A percentile compares a stretch with the other conserved stretches of the same genome.
Conservation (phyloP, 2,113 vertebrate species). For the Thermophis baileyi region DNA sequence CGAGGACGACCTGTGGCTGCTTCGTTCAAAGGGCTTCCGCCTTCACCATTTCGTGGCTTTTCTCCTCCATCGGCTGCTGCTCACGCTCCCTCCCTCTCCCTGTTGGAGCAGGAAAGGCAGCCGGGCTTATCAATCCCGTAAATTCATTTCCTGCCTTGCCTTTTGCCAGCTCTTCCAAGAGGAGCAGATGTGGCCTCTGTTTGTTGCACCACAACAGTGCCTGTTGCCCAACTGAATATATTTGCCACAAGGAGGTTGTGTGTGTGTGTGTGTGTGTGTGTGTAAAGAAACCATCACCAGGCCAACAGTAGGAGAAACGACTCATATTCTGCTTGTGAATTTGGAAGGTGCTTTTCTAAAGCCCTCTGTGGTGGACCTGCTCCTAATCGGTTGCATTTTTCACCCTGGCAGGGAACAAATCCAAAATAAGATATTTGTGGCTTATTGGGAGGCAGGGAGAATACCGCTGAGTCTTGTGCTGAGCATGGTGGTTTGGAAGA, state of each 20-base stretch:
- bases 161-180: not conserved
- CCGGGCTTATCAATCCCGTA: not conserved
- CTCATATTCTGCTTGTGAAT: not conserved
- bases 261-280: not conserved
- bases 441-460: not conserved
- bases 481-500: not conserved
- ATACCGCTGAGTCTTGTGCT: not conserved
- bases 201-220: not conserved
- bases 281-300: not conserved
- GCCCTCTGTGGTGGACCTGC: not conserved
- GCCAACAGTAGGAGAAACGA: not conserved
- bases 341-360: not conserved
- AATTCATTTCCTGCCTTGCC: conserved; percentile 1
- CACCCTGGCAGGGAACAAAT: conserved; percentile 3
- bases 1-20: not conserved
- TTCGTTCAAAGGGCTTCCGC: not conserved
- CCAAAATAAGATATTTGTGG: not conserved
- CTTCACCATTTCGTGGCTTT: not conserved
- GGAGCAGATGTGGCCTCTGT: not conserved
- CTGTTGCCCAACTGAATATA: not conserved
- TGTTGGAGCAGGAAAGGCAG: not conserved
- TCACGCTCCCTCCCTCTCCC: not conserved
- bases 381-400: conserved; percentile 6
- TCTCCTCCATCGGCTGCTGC: not conserved
- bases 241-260: not conserved